These are phyloP conservation scores for Drosophila bipectinata DNA, from an alignment of 1,140 invertebrate genomes.

Conservation along the genomic window DNA sequence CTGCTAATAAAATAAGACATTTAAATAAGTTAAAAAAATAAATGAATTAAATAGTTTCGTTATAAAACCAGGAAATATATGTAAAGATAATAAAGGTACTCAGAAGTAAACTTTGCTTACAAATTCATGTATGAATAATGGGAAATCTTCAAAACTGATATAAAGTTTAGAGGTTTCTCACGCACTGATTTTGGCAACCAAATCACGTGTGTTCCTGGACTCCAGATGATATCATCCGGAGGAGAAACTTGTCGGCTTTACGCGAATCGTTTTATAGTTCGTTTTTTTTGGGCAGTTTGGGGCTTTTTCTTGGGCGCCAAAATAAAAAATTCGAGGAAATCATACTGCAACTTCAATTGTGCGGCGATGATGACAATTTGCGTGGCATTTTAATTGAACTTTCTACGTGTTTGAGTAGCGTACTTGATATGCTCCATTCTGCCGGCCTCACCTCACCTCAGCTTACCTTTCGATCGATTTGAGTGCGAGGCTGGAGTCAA, in stretches of 20 bases:
- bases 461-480: slow-evolving; percentile 30
- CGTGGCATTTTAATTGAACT: slow-evolving; percentile 80
- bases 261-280: slow-evolving; percentile 35
- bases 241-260: slow-evolving; percentile 24
- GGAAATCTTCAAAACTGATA: slow-evolving; percentile 5
- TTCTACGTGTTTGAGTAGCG: slow-evolving; percentile 77
- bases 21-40: too few species aligned
- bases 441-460: slow-evolving; percentile 7
- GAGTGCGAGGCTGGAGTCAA: slow-evolving; percentile 55
- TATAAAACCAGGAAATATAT: too few species aligned
- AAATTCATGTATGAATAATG: background rate
- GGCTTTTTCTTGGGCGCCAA: slow-evolving; percentile 1
- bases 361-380: slow-evolving; percentile 59
- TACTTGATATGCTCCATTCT: slow-evolving; percentile 29
- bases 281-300: slow-evolving; percentile 3
- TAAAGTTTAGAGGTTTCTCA: slow-evolving; percentile 10
- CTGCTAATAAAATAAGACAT: too few species aligned
- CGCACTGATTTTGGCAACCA: slow-evolving; percentile 28
- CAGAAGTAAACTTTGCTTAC: background rate
- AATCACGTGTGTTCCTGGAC: slow-evolving; percentile 43
- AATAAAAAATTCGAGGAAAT: slow-evolving; percentile 35
- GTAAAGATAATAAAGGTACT: too few species aligned
- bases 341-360: slow-evolving; percentile 10
- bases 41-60: too few species aligned
- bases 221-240: slow-evolving; percentile 48